Evolutionary conservation across 2,888 invertebrate genomes (phyloP).

Genomic region (Cephus runcator): DNA sequence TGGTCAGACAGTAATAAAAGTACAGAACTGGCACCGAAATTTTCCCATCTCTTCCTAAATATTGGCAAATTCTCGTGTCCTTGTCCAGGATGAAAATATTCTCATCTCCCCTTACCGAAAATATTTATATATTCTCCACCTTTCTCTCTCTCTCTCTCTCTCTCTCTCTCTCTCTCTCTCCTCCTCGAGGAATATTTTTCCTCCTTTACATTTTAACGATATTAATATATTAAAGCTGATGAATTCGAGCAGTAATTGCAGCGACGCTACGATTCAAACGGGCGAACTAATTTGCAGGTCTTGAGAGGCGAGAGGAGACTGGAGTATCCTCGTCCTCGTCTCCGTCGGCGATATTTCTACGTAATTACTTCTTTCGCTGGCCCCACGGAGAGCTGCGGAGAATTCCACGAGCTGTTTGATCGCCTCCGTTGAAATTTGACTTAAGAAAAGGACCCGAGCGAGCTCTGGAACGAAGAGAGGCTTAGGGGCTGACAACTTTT

Average conservation of each 20-base stretch:
- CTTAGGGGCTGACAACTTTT: no score
- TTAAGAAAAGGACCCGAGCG: no score
- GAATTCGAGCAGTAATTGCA: slow-evolving; percentile 13
- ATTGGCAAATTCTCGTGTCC: not conserved
- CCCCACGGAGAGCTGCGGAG: not conserved
- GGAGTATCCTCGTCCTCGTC: not conserved
- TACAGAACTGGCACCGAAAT: not conserved
- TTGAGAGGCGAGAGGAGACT: not conserved
- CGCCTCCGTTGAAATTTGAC: not conserved
- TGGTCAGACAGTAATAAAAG: not conserved
- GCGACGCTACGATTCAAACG: not conserved
- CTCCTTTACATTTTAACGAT: slow-evolving; percentile 6
- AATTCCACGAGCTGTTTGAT: not conserved
- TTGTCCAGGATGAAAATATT: not conserved
- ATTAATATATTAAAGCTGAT: slow-evolving; percentile 19
- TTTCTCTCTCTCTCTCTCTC: no score
- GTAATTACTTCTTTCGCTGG: slow-evolving; percentile 10
- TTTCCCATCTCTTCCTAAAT: not conserved
- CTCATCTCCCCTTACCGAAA: no score
- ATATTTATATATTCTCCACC: not conserved
- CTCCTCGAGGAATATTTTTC: not conserved
- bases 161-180: not conserved
- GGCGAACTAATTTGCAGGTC: slow-evolving; percentile 13
- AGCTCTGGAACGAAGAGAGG: no score
- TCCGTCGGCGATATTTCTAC: slow-evolving; percentile 9